Evolutionary conservation across 2,797 vertebrate species (phyloP).

Genomic region (Rallus crepitans): DNA sequence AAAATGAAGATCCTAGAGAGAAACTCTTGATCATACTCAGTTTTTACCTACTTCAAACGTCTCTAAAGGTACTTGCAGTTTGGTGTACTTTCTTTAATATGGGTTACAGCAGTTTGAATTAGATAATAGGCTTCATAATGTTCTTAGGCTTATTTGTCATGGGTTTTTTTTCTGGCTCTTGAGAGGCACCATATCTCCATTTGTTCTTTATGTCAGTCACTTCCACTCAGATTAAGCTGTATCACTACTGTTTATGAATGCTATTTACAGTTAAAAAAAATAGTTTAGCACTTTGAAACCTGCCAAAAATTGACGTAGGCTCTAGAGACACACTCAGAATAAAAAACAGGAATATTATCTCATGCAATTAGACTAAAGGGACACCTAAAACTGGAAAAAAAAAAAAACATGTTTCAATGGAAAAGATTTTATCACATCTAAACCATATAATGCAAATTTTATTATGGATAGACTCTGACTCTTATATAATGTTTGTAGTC

Average conservation of each 20-base stretch:
- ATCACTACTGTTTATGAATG: background rate
- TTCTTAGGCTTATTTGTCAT: background rate
- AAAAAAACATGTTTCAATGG: background rate
- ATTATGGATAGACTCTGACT: background rate
- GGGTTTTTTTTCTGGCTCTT: background rate
- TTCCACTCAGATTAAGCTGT: background rate
- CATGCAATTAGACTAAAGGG: background rate
- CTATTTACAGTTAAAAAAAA: background rate
- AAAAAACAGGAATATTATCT: background rate
- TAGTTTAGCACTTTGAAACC: background rate
- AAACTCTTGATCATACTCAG: background rate
- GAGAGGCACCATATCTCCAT: background rate
- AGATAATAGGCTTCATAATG: background rate
- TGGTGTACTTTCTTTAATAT: background rate
- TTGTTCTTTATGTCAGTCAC: background rate
- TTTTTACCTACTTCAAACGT: background rate
- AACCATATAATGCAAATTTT: background rate
- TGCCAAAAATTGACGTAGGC: background rate
- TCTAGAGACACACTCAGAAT: background rate
- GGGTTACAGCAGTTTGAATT: background rate
- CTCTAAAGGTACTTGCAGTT: background rate
- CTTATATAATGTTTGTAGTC: background rate
- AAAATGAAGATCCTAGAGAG: background rate
- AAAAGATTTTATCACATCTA: background rate
- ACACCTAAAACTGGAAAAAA: background rate